Evolutionary conservation across 2,888 invertebrate species (phyloP), one percentile per base, ranked within the genome.

Genomic region (Caenorhabditis uteleia): DNA sequence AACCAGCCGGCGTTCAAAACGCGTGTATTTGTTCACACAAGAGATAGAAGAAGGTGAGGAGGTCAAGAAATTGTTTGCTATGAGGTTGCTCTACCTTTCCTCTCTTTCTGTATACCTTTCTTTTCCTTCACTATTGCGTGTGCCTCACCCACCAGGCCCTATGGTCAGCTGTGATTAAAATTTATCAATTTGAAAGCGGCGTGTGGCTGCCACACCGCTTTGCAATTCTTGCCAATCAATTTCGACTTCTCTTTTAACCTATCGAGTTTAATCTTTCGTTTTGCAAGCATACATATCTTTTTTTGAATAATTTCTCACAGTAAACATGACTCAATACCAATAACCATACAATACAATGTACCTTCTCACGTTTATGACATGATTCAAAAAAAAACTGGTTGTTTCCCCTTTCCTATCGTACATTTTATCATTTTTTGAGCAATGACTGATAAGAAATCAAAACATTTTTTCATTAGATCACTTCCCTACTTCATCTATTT

Each of bases 91-190:
- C 14, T 12, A 10, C 10, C 8, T 31, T 8, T 31, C 31, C 14
- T 8, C 31, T 31, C 14, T 31, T 31, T 14, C 31, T 31, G 31
- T 31, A 31, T 31, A 31, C 10, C 14, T 12, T 31, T 12, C 8
- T 31, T 31, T 31, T 31, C 31, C n/a, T 38, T 38, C 38, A 38
- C 16, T 18, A 34, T 34, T 16, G n/a, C n/a, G 8, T 34, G 34
- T 34, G 34, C 8, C 34, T n/a, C n/a, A n/a, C n/a, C n/a, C n/a
- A n/a, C n/a, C n/a, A n/a, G n/a, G n/a, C n/a, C n/a, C n/a, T n/a
- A 34, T 14, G 55, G 61, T 61, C 61, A 61, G 61, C 55, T 61
- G 61, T 36, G 61, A 61, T 50, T 50, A 55, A 55, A 46, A 61
- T 55, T 61, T 61, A 61, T 61, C 61, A 61, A 49, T 50, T 42